Conservation (phyloP, 2,113 vertebrate genomes). For the Scomber colias region DNA sequence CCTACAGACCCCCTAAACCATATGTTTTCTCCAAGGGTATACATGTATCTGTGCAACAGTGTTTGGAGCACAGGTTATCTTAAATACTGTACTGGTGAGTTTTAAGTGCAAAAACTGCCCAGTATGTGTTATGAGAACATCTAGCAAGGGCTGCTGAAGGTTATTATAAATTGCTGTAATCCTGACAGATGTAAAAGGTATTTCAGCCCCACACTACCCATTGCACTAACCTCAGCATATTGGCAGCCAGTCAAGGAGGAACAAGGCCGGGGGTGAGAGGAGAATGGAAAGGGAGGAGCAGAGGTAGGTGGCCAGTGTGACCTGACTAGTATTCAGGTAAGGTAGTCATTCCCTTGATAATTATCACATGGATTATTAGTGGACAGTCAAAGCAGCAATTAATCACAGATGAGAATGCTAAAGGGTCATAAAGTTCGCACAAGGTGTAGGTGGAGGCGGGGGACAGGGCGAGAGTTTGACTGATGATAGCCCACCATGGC, state of each 20-base stretch:
- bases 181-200: conserved; percentile 47
- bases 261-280: conserved; percentile 25
- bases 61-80: conserved; percentile 14
- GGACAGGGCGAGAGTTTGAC: conserved; percentile 41
- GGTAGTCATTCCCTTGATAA: conserved; percentile 48
- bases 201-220: conserved; percentile 25
- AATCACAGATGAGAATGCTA: conserved; percentile 53
- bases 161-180: conserved; percentile 62
- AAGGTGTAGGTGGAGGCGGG: conserved; percentile 32
- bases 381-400: conserved; percentile 46
- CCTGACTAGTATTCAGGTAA: conserved; percentile 44
- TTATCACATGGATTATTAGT: conserved; percentile 65
- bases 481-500: conserved; percentile 35
- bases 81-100: neutral
- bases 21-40: conserved; percentile 40
- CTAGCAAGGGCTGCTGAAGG: conserved; percentile 66
- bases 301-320: conserved; percentile 21
- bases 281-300: conserved; percentile 11
- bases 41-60: neutral
- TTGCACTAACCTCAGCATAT: conserved; percentile 37
- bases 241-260: conserved; percentile 44
- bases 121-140: conserved; percentile 43
- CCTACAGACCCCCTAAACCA: conserved; percentile 8
- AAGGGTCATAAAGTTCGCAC: conserved; percentile 55
- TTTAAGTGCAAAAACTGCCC: conserved; percentile 34